A percentile compares a stretch with the other conserved stretches of the same genome.
Conservation (phyloP, 1,140 invertebrate species). For the Mya arenaria region DNA sequence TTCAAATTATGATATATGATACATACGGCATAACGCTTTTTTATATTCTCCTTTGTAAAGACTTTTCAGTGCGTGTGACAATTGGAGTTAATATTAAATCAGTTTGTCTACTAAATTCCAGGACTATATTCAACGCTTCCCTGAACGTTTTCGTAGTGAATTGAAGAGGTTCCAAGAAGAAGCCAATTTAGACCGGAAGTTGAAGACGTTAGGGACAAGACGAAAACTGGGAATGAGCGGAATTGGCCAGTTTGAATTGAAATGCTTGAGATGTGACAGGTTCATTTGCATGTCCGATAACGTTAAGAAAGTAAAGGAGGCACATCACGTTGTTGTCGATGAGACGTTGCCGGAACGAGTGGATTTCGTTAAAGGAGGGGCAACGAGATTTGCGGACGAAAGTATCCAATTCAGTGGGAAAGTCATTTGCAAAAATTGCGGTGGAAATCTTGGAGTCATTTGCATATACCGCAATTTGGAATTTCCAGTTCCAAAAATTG, state of each 20-base stretch:
- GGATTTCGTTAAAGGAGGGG: background rate
- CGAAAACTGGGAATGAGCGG: slow-evolving; percentile 19
- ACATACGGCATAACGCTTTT: no score
- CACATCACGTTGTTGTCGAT: slow-evolving; percentile 62
- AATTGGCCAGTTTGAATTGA: slow-evolving; percentile 55
- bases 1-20: no score
- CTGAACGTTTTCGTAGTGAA: slow-evolving; percentile 26
- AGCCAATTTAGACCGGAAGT: slow-evolving; percentile 53
- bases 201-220: slow-evolving; percentile 31
- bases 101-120: no score
- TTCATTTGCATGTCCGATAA: slow-evolving; percentile 57
- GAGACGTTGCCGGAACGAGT: slow-evolving; percentile 43
- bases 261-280: slow-evolving; percentile 61
- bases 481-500: slow-evolving; percentile 62
- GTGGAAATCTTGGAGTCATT: slow-evolving; percentile 59
- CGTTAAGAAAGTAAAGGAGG: slow-evolving; percentile 56
- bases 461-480: slow-evolving; percentile 44
- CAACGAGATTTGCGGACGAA: slow-evolving; percentile 22
- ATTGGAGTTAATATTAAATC: no score
- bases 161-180: slow-evolving; percentile 63
- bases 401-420: slow-evolving; percentile 58
- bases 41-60: no score
- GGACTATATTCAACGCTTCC: slow-evolving; percentile 27
- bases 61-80: no score
- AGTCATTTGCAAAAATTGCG: slow-evolving; percentile 62